phyloP scores from a whole-genome alignment of 2,113 vertebrate genomes.

The Cacatua alba region DNA sequence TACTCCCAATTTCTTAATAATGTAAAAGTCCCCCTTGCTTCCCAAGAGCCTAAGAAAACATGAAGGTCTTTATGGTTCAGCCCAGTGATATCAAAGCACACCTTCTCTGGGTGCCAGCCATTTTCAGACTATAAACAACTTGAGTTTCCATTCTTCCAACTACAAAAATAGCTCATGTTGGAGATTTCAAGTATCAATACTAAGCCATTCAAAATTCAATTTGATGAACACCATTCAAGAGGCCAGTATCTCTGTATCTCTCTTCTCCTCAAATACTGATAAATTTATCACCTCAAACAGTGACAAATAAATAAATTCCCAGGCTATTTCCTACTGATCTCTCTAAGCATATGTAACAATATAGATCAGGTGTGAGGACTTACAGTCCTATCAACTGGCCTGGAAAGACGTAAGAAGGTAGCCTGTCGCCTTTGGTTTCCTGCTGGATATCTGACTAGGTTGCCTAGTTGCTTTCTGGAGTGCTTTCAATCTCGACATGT shows the following conservation, averaged over 20 bases:
- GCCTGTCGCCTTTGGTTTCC: slow-evolving; percentile 34
- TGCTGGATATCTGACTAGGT: slow-evolving; percentile 1
- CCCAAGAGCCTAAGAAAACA: background rate
- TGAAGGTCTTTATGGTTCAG: background rate
- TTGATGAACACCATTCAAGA: background rate
- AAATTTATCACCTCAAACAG: slow-evolving; percentile 17
- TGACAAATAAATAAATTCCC: slow-evolving; percentile 59
- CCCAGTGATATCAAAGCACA: background rate
- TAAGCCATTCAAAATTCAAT: background rate
- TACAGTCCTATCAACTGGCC: slow-evolving; percentile 26
- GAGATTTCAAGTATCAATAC: background rate
- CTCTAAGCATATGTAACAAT: slow-evolving; percentile 53
- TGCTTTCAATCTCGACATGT: slow-evolving; percentile 55
- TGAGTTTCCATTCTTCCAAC: background rate
- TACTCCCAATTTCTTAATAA: background rate
- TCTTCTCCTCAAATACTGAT: slow-evolving; percentile 1
- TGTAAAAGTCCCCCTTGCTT: background rate
- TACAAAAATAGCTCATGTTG: background rate
- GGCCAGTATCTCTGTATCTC: background rate
- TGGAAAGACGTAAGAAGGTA: slow-evolving; percentile 40
- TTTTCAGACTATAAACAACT: background rate
- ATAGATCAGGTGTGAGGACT: slow-evolving; percentile 54
- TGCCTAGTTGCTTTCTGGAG: slow-evolving; percentile 8
- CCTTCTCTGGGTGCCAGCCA: background rate
- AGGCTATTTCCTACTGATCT: slow-evolving; percentile 21